Base-by-base conservation (phyloP, 2,888 invertebrate genomes). In the Fragum fragum region DNA sequence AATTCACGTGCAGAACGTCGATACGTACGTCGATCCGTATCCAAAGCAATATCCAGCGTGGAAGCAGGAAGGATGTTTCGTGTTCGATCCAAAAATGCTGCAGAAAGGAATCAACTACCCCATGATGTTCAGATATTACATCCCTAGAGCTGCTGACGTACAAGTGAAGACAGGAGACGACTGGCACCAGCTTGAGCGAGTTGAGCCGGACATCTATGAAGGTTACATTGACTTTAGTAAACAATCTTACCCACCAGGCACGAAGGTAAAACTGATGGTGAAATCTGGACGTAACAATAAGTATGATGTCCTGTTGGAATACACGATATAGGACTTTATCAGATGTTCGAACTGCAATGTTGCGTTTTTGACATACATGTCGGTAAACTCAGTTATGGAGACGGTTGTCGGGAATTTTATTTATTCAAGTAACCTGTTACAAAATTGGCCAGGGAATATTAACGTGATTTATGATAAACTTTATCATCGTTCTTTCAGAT, bases 1-100 rank as follows among this genome's bases (percentile, higher is more conserved):
- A 29, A 36, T 89, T n/a, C 82, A 87, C 73, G 86, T 88, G 0
- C 83, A 87, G 66, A 79, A 86, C 61, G 76, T 87, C 1, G 84
- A 88, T 57, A 76, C 75, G 11, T 89, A 89, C 66, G 89, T 88
- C 1, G 82, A 87, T 21, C 80, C 90, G 0, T 91, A 88, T 73
- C 92, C 92, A 7, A 92, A 92, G 68, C 91, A 92, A 79, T 91
- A 91, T 76, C 91, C 91, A 9, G 71, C 84, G 7, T 92, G 91
- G 91, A 92, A 91, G 68, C 89, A 89, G 42, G 89, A 91, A 42
- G 88, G 90, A 0, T 91, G 92, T 39, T 92, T 88, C 70, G 83
- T 92, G 28, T 88, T 83, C 59, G 91, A 91, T 42, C 91, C 92
- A 0, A 81, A 89, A 52, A 88, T 86, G 81, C 69, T 92, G n/a